Evolutionary conservation across 64 coral and sea anemone genomes (phyloP).

Genomic region (Hydrozoanthus tunicans): DNA sequence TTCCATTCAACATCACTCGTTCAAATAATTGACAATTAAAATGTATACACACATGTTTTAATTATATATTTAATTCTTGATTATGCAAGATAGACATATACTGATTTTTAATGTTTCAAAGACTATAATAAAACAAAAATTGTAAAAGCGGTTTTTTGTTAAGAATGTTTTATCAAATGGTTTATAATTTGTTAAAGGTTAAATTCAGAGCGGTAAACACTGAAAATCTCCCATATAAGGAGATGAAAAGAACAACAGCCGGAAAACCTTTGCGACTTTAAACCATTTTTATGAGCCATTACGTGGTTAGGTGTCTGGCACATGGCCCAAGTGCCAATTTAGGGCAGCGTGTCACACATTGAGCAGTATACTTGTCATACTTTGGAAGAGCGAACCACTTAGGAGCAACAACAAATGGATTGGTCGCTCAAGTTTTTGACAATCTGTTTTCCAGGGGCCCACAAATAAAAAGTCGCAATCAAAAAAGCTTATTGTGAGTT

Average conservation of each 20-base stretch:
- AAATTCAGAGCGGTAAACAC: background rate
- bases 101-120: too few species aligned
- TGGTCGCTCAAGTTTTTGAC: background rate
- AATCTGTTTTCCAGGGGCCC: background rate
- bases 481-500: background rate
- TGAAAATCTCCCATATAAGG: slow-evolving; percentile 29
- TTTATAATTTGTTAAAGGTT: background rate
- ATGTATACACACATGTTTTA: too few species aligned
- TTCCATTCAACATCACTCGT: too few species aligned
- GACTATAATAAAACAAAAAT: too few species aligned
- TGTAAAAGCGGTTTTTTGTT: too few species aligned
- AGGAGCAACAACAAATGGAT: background rate
- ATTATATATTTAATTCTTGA: background rate
- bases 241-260: slow-evolving; percentile 4
- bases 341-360: background rate
- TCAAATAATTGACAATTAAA: too few species aligned
- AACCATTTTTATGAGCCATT: background rate
- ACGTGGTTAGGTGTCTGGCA: background rate
- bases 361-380: slow-evolving; percentile 3
- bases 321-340: slow-evolving; percentile 12
- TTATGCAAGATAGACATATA: background rate
- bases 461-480: background rate
- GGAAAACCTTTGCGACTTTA: slow-evolving; percentile 23
- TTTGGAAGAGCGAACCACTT: background rate
- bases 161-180: too few species aligned